Percentiles rank a stretch among this genome's conserved stretches.
phyloP scores from a whole-genome alignment of 37 sponge, comb jelly and placozoan species.

The Axinella damicornis region DNA sequence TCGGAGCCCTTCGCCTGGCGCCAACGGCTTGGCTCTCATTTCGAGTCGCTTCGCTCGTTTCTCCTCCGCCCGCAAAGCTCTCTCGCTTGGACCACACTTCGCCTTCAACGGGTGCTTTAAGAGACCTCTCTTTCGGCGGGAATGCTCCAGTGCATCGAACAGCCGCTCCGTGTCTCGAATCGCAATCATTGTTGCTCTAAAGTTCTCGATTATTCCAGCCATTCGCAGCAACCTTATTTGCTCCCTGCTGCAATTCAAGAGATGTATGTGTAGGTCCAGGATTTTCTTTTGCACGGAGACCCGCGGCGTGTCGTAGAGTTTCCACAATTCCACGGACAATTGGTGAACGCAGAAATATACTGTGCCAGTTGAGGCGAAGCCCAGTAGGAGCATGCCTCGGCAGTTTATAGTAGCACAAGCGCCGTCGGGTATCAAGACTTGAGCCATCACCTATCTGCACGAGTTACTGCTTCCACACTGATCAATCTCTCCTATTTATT shows the following conservation, averaged over 20 bases:
- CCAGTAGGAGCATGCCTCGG: conserved; percentile 28
- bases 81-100: background rate
- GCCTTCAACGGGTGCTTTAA: conserved; percentile 22
- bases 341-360: conserved; percentile 42
- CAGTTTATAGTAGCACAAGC: background rate
- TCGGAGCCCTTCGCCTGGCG: background rate
- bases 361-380: background rate
- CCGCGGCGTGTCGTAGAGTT: conserved; percentile 37
- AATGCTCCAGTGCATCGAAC: conserved; percentile 40
- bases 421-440: no score
- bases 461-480: no score
- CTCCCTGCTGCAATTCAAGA: conserved; percentile 5
- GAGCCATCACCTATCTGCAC: no score
- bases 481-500: no score
- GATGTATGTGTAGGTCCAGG: conserved; percentile 6
- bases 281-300: conserved; percentile 54
- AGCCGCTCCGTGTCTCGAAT: conserved; percentile 28
- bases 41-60: background rate
- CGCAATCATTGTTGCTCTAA: conserved; percentile 32
- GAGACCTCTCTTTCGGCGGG: conserved; percentile 25
- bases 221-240: conserved; percentile 23
- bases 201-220: conserved; percentile 20
- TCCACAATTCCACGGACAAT: conserved; percentile 38
- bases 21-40: background rate
- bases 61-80: conserved; percentile 7